A percentile compares a stretch with the other conserved stretches of the same genome.
Evolutionary conservation across 2,113 vertebrate species (phyloP).

Genomic region (Arizona elegans): DNA sequence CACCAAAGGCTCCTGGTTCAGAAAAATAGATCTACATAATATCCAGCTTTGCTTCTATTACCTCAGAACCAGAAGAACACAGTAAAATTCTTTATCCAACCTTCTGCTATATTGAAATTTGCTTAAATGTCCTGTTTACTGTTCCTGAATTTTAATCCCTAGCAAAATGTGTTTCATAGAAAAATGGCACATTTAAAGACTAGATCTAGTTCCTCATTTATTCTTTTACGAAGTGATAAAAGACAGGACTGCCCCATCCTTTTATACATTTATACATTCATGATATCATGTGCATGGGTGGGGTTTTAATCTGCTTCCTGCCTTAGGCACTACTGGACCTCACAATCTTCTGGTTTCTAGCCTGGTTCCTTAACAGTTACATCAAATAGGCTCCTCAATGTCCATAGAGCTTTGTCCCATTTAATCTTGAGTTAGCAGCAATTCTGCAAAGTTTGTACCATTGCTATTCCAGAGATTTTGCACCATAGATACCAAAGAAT

Average conservation of each 20-base stretch:
- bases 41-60: not conserved
- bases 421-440: not conserved
- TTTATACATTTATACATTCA: not conserved
- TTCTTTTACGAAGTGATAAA: not conserved
- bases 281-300: not conserved
- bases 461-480: not conserved
- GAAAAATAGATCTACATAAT: not conserved
- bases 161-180: not conserved
- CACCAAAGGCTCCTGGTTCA: not conserved
- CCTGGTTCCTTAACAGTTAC: not conserved
- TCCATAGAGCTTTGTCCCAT: not conserved
- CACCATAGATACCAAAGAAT: not conserved
- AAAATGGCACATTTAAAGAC: not conserved
- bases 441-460: not conserved
- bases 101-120: not conserved
- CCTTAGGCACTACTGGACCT: not conserved
- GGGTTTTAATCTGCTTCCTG: not conserved
- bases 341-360: not conserved
- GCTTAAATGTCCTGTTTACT: not conserved
- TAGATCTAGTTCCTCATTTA: not conserved
- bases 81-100: not conserved
- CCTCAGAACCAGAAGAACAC: not conserved
- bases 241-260: not conserved
- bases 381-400: not conserved
- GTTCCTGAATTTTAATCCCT: not conserved